Percentiles rank a stretch among this genome's conserved stretches.
phyloP scores from a whole-genome alignment of 2,797 vertebrate genomes.

The Acrossocheilus wenchowensis region DNA sequence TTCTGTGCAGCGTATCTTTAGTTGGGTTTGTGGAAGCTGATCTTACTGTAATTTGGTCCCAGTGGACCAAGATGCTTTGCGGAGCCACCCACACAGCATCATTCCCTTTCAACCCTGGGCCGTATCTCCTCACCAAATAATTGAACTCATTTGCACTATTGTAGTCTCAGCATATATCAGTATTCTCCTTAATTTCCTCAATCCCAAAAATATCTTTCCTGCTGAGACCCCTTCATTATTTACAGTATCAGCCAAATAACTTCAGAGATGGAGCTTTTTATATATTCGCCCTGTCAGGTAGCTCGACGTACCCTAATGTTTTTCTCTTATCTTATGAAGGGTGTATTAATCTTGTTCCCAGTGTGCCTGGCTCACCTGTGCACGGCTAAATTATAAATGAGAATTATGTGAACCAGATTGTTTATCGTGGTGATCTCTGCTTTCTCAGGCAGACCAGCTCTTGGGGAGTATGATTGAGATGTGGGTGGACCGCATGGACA shows the following conservation, averaged over 20 bases:
- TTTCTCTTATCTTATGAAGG: slow-evolving; percentile 23
- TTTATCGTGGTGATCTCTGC: slow-evolving; percentile 5
- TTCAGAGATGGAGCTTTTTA: slow-evolving; percentile 22
- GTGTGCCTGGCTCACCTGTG: slow-evolving; percentile 12
- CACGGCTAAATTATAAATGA: slow-evolving; percentile 1
- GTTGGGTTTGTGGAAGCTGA: not conserved
- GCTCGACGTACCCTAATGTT: not conserved
- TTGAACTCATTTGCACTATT: slow-evolving; percentile 42
- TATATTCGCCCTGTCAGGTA: slow-evolving; percentile 2
- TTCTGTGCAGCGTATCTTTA: not conserved
- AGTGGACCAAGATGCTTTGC: slow-evolving; percentile 28
- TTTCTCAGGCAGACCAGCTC: slow-evolving; percentile 85
- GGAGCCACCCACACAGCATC: slow-evolving; percentile 9
- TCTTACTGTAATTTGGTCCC: slow-evolving; percentile 41
- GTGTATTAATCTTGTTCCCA: slow-evolving; percentile 25
- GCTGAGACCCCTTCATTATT: slow-evolving; percentile 22
- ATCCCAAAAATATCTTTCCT: slow-evolving; percentile 44
- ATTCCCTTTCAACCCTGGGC: slow-evolving; percentile 19
- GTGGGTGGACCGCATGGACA: slow-evolving; percentile 99
- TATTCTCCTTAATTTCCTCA: slow-evolving; percentile 20
- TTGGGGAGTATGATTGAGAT: slow-evolving; percentile 94
- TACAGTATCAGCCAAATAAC: slow-evolving; percentile 36
- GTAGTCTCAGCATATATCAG: slow-evolving; percentile 31
- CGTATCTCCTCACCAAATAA: slow-evolving; percentile 3
- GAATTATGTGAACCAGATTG: not conserved